Evolutionary conservation across 2,888 invertebrate species (phyloP).

Genomic region (Eudasyphora cyanicolor): DNA sequence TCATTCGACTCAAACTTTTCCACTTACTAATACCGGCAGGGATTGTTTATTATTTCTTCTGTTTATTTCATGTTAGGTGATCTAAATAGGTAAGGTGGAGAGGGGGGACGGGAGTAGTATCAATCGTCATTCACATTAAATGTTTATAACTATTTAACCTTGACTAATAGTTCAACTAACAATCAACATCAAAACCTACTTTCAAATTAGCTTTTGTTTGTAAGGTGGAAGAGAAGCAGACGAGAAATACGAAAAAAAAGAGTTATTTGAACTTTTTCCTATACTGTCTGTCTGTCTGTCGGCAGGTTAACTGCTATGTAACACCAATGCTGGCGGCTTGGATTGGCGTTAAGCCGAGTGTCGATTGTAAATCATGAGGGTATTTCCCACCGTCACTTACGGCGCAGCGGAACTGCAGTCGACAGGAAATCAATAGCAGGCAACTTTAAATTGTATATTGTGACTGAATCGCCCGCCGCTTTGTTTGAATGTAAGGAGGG

Average conservation of each 20-base stretch:
- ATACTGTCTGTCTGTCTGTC: background rate
- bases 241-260: slow-evolving; percentile 10
- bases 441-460: background rate
- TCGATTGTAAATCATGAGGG: slow-evolving; percentile 10
- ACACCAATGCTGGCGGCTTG: background rate
- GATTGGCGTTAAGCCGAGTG: background rate
- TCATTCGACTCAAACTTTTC: background rate
- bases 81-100: background rate
- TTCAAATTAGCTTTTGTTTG: slow-evolving; percentile 48
- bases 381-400: slow-evolving; percentile 18
- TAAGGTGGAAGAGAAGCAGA: background rate
- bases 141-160: slow-evolving; percentile 50
- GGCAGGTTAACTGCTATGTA: too few relatives aligned
- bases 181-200: slow-evolving; percentile 49
- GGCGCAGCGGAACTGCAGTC: background rate
- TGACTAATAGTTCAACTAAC: slow-evolving; percentile 45
- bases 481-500: background rate
- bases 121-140: slow-evolving; percentile 16
- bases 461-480: background rate
- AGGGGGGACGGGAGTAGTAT: background rate
- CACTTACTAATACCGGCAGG: background rate
- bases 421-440: background rate
- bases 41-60: slow-evolving; percentile 1
- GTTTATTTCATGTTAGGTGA: slow-evolving; percentile 6
- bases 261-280: slow-evolving; percentile 50